Percentiles rank a stretch among this genome's conserved stretches.
Evolutionary conservation across 1,140 invertebrate species (phyloP).

Genomic region (Subanguina moxae): DNA sequence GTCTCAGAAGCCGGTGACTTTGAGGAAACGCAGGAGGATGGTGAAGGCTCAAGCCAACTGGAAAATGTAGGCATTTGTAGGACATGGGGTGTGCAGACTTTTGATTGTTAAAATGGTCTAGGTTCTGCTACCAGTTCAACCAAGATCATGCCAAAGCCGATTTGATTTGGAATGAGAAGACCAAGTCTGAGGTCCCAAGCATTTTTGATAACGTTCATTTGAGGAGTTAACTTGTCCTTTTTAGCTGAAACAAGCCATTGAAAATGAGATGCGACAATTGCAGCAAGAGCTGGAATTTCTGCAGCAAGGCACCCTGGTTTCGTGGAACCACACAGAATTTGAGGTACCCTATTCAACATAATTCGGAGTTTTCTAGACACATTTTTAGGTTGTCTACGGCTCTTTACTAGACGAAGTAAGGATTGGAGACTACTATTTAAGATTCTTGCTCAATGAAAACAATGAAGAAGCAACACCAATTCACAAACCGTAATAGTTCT

Average conservation of each 20-base stretch:
- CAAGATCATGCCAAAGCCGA: slow-evolving; percentile 90
- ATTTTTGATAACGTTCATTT: too few species aligned
- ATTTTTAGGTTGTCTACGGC: slow-evolving; percentile 72
- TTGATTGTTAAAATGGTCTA: slow-evolving; percentile 65
- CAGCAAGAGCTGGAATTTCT: slow-evolving; percentile 81
- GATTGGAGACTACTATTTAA: slow-evolving; percentile 95
- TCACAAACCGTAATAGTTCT: slow-evolving; percentile 70
- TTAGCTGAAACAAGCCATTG: slow-evolving; percentile 75
- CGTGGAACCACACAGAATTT: slow-evolving; percentile 92
- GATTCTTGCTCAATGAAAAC: slow-evolving; percentile 84
- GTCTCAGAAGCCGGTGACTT: slow-evolving; percentile 70
- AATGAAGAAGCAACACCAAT: slow-evolving; percentile 77
- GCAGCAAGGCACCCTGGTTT: slow-evolving; percentile 64
- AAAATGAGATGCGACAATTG: slow-evolving; percentile 87
- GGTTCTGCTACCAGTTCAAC: slow-evolving; percentile 82
- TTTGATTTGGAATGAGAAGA: slow-evolving; percentile 97
- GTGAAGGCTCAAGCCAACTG: slow-evolving; percentile 84
- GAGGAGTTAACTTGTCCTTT: too few species aligned
- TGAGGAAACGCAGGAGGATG: slow-evolving; percentile 76
- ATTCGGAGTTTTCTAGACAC: background rate
- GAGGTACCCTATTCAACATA: too few species aligned
- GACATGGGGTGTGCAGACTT: background rate
- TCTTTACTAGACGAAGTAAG: slow-evolving; percentile 91
- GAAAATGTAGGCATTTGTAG: slow-evolving; percentile 53
- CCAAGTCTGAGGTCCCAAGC: slow-evolving; percentile 57